phyloP scores from a whole-genome alignment of 2,113 vertebrate species.

The Monarcha castaneiventris region DNA sequence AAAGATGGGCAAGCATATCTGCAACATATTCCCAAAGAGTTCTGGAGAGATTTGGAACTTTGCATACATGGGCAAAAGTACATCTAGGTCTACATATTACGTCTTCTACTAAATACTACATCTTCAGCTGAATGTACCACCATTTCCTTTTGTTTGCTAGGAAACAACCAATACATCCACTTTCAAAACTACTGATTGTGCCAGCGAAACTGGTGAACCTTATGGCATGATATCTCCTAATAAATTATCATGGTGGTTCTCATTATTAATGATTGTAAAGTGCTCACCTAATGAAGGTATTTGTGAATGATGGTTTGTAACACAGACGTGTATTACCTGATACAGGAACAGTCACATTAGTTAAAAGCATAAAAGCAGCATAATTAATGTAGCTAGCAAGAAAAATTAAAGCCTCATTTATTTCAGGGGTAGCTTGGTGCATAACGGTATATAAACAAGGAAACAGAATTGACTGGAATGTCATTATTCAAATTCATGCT shows the following conservation, averaged over 20 bases:
- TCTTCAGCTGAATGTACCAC: background rate
- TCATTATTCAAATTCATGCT: background rate
- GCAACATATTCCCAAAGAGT: background rate
- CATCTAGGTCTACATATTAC: background rate
- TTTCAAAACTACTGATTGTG: background rate
- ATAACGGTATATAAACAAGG: background rate
- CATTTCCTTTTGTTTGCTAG: background rate
- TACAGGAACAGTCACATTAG: background rate
- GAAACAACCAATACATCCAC: background rate
- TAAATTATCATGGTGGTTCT: background rate
- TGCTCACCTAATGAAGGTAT: background rate
- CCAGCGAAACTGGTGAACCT: background rate
- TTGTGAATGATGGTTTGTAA: background rate
- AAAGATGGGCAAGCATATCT: background rate
- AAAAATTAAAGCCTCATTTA: conserved; percentile 14
- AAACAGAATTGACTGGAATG: background rate
- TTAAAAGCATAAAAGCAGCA: background rate
- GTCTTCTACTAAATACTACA: background rate
- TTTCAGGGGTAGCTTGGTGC: background rate
- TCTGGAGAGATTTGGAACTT: background rate
- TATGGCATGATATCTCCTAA: background rate
- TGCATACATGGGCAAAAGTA: background rate
- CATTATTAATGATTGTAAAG: background rate
- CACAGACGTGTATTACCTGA: background rate
- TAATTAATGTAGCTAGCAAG: background rate